Evolutionary conservation across 2,888 invertebrate species (phyloP).

Genomic region (Ochropacha duplaris): DNA sequence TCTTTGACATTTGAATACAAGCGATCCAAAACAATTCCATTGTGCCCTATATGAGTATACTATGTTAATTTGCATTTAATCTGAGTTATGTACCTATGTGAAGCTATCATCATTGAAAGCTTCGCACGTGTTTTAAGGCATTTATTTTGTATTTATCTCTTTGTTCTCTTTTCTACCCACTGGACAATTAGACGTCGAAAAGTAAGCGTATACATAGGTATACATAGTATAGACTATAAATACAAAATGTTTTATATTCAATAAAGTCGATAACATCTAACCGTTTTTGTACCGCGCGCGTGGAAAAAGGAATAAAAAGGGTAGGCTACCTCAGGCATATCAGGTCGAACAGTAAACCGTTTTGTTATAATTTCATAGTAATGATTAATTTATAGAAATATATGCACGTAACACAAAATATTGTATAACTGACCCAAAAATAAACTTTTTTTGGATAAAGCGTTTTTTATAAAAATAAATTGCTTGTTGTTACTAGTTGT

Average conservation of each 20-base stretch:
- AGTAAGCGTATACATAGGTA: slow-evolving; percentile 51
- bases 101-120: slow-evolving; percentile 57
- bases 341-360: too few relatives aligned
- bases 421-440: too few relatives aligned
- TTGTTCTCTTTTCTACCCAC: slow-evolving; percentile 57
- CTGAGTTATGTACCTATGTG: slow-evolving; percentile 54
- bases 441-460: too few relatives aligned
- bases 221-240: slow-evolving; percentile 54
- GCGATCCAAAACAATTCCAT: slow-evolving; percentile 34
- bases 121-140: slow-evolving; percentile 36
- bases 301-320: slow-evolving; percentile 56
- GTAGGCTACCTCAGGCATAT: slow-evolving; percentile 22
- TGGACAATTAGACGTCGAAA: slow-evolving; percentile 60
- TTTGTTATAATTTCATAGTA: too few relatives aligned
- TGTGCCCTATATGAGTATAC: slow-evolving; percentile 30
- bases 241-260: slow-evolving; percentile 59
- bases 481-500: too few relatives aligned
- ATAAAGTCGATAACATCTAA: slow-evolving; percentile 62
- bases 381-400: too few relatives aligned
- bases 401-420: too few relatives aligned
- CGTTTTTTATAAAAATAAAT: too few relatives aligned
- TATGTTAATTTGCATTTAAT: slow-evolving; percentile 54
- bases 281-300: slow-evolving; percentile 51
- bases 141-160: slow-evolving; percentile 49
- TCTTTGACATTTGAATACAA: slow-evolving; percentile 40